phyloP scores from a whole-genome alignment of 2,888 invertebrate genomes.

The Hipparchia sbordonii region DNA sequence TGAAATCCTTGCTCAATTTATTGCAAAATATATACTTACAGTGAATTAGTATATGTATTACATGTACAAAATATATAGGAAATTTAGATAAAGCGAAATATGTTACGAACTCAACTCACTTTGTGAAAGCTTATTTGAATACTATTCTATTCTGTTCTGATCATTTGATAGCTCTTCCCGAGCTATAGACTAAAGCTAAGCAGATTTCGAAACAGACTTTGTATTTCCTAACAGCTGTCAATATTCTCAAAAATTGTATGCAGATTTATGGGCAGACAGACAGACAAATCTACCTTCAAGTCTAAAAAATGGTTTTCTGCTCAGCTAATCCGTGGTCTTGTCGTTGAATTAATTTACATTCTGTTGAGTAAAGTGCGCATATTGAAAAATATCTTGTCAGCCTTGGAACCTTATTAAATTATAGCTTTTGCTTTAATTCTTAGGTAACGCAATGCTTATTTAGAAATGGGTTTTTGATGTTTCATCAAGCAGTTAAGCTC shows the following conservation, averaged over 20 bases:
- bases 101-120: no score
- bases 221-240: background rate
- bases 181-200: no score
- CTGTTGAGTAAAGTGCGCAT: background rate
- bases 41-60: no score
- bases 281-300: background rate
- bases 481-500: background rate
- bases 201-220: background rate
- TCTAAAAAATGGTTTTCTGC: background rate
- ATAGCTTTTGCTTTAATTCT: slow-evolving; percentile 23
- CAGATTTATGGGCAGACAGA: background rate
- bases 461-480: background rate
- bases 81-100: no score
- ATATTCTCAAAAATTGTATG: background rate
- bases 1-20: no score
- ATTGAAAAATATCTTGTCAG: slow-evolving; percentile 20
- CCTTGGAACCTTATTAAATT: slow-evolving; percentile 31
- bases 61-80: no score
- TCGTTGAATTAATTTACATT: background rate
- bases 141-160: no score
- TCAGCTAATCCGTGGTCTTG: background rate
- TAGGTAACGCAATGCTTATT: slow-evolving; percentile 17
- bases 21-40: no score
- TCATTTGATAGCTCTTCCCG: no score
- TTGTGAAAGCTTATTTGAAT: no score